phyloP scores from a whole-genome alignment of 2,113 vertebrate genomes.

The Daphoenositta chrysoptera region DNA sequence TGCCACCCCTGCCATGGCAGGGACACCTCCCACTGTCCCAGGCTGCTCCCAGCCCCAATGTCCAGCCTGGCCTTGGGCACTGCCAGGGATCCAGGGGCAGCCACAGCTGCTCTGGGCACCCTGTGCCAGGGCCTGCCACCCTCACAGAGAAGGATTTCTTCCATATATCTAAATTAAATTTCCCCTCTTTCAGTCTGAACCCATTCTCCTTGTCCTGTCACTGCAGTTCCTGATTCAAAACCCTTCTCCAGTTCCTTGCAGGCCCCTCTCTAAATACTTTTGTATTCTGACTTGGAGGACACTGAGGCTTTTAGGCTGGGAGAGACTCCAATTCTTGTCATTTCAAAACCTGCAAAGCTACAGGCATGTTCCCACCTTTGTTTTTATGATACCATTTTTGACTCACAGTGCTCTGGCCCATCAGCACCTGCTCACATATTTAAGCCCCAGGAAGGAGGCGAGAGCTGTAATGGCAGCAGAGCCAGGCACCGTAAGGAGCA shows the following conservation, averaged over 20 bases:
- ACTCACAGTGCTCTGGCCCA: neutral
- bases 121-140: neutral
- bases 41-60: accelerated
- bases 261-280: neutral
- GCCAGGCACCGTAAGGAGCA: neutral
- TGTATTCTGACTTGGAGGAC: neutral
- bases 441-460: neutral
- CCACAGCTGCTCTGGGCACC: neutral
- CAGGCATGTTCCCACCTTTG: neutral
- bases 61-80: neutral
- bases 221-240: neutral
- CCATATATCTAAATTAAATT: accelerated
- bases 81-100: neutral
- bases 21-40: neutral
- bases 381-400: neutral
- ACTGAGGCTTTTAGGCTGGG: neutral
- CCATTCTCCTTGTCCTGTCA: neutral
- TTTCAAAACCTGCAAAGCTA: neutral
- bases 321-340: neutral
- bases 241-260: too few species aligned
- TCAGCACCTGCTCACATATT: neutral
- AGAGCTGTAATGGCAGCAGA: neutral
- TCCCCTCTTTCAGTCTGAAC: neutral
- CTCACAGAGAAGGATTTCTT: neutral
- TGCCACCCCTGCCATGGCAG: neutral